Evolutionary conservation across 1,140 invertebrate species (phyloP).

Genomic region (Macrobrachium rosenbergii): DNA sequence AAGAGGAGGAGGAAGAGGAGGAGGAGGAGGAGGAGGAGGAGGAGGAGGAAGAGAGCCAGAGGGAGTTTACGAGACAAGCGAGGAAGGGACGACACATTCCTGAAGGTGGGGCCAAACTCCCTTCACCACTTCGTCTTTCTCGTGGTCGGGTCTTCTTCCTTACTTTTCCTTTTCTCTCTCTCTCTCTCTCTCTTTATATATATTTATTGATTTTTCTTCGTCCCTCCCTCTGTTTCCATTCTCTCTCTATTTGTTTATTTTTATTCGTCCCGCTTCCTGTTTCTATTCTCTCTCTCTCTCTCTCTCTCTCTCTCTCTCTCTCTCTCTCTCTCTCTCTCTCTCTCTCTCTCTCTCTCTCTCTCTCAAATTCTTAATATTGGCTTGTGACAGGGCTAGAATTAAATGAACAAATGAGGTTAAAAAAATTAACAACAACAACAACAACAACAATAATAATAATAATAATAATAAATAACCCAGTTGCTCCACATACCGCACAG

Average conservation of each 20-base stretch:
- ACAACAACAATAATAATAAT: not conserved
- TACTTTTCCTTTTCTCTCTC: not conserved
- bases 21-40: constrained; percentile 26
- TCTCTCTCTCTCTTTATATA: not conserved
- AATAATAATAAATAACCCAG: too few relatives aligned
- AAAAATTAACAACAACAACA: not conserved
- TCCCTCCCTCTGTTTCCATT: not conserved
- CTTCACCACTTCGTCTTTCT: not conserved
- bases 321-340: not conserved
- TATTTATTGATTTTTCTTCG: not conserved
- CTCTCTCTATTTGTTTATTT: not conserved
- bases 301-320: not conserved
- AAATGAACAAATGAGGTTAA: not conserved
- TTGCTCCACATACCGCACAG: too few relatives aligned
- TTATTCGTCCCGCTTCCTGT: not conserved
- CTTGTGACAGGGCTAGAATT: too few relatives aligned
- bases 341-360: too few relatives aligned
- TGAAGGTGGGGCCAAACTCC: not conserved
- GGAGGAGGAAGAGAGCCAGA: constrained; percentile 10
- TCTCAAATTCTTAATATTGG: too few relatives aligned
- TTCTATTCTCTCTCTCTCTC: not conserved
- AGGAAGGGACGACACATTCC: not conserved
- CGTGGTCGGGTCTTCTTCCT: not conserved
- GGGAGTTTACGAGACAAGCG: not conserved
- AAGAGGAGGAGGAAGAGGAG: not conserved